A percentile compares a stretch with the other conserved stretches of the same genome.
Evolutionary conservation across 2,113 vertebrate species (phyloP).

Genomic region (Falco punctatus): DNA sequence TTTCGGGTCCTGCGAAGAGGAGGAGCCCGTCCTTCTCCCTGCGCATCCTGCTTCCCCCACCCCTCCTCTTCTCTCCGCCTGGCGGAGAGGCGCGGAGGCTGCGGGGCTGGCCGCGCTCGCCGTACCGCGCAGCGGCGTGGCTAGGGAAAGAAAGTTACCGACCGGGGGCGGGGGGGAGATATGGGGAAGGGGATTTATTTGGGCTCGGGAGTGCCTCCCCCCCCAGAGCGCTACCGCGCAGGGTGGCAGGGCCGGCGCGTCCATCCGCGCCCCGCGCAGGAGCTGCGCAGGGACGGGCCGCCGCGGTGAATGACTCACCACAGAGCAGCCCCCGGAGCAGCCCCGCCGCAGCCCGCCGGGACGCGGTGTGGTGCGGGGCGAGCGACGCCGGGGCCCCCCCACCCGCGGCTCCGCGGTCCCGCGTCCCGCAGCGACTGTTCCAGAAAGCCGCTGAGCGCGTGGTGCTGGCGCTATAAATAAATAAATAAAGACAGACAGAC

Average conservation of each 20-base stretch:
- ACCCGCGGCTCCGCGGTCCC: not conserved
- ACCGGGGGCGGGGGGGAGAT: no score
- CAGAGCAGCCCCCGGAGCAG: not conserved
- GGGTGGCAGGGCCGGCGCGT: not conserved
- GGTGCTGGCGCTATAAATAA: not conserved
- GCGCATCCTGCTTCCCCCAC: not conserved
- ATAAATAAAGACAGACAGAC: not conserved
- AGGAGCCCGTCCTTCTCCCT: not conserved
- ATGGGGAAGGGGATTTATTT: not conserved
- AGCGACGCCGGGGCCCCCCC: not conserved
- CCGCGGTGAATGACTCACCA: not conserved
- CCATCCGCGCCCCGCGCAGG: not conserved
- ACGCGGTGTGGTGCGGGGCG: not conserved
- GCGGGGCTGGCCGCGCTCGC: not conserved
- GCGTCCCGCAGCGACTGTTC: not conserved
- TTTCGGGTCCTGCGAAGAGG: conserved; percentile 41
- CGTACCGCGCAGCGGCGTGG: not conserved
- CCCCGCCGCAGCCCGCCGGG: not conserved
- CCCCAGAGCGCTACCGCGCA: not conserved
- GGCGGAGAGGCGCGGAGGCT: not conserved
- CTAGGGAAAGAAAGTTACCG: not conserved
- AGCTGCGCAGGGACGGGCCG: not conserved
- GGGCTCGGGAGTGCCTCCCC: not conserved
- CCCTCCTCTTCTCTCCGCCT: not conserved
- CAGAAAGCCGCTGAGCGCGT: not conserved